Base-by-base conservation (phyloP, 2,888 invertebrate genomes). In the Drosophila fulvimacula region DNA sequence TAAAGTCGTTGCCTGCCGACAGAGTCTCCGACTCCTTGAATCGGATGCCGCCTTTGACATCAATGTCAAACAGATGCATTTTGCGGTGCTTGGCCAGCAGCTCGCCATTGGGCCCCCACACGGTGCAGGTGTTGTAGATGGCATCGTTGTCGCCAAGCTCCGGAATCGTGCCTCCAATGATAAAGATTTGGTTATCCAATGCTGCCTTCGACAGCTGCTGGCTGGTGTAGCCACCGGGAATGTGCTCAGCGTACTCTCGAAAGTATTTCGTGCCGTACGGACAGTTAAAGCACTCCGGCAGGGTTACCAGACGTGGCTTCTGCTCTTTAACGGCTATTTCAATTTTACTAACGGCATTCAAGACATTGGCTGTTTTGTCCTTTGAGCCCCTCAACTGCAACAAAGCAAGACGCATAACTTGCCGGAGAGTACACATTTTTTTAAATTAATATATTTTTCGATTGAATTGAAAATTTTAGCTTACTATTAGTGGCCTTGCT, bases 1-100 rank as follows among this genome's bases (percentile, higher is more conserved):
- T 95, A 57, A 98, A 92, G 5, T 94, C 92, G 87, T 95, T 93
- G 0, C 98, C 99, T 0, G 97, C 93, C 21, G 94, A 94, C 2
- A 99, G 92, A 0, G 95, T 95, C 64, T 97, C 96, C 0, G 98
- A 98, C 92, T 99, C 99, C 88, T 96, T 96, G 91, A 99, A 98
- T 0, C 95, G 95, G n/a, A 98, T 96, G 90, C 97, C 96, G 44
- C 96, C 96, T 56, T 98, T 98, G 57, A 99, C 96, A 91, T 98
- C 97, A 82, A 99, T 98, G 92, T 99, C 98, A 92, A 99, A 99
- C 51, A 99, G 94, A 92, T 99, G 99, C 91, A 98, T 94, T 94
- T 99, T 99, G 70, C 98, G 94, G 90, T 97, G 96, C 87, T 95
- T 96, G 0, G 96, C 96, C 53, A 98, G 92, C 51, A 98, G 90